These are phyloP conservation scores for Pavo muticus DNA, from an alignment of 2,113 vertebrate genomes.

Conservation along the genomic window DNA sequence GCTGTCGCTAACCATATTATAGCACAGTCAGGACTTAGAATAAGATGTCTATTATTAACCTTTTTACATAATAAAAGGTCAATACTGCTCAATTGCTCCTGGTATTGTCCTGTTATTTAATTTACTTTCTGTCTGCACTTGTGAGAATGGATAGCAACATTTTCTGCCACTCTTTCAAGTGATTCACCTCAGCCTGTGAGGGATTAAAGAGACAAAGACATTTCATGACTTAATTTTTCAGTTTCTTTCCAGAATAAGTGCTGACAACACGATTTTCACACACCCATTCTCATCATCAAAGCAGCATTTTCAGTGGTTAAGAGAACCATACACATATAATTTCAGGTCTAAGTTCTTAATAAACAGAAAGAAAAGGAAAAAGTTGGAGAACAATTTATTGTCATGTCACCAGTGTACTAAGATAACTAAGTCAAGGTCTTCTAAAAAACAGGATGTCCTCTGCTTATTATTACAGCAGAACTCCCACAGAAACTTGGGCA, in stretches of 20 bases:
- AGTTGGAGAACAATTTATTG: not conserved
- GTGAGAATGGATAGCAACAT: not conserved
- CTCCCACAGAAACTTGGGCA: not conserved
- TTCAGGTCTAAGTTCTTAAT: not conserved
- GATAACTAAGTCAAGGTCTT: not conserved
- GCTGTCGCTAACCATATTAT: not conserved
- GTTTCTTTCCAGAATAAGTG: not conserved
- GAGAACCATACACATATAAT: not conserved
- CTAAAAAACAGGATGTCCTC: not conserved
- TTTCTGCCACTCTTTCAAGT: not conserved
- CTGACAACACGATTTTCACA: not conserved
- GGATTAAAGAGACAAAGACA: conserved; percentile 24
- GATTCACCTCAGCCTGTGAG: not conserved
- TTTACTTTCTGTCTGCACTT: not conserved
- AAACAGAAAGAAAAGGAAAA: not conserved
- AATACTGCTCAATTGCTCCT: conserved; percentile 22
- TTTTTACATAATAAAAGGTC: conserved; percentile 53
- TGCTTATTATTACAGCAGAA: not conserved
- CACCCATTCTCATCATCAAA: not conserved
- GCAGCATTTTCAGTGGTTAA: not conserved
- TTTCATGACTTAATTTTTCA: conserved; percentile 20
- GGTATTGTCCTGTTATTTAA: conserved; percentile 38
- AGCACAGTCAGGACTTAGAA: not conserved
- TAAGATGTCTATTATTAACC: not conserved
- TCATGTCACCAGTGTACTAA: not conserved